A percentile compares a stretch with the other conserved stretches of the same genome.
These are phyloP conservation scores for Fragum sueziense DNA, from an alignment of 2,888 invertebrate genomes.

Conservation along the genomic window DNA sequence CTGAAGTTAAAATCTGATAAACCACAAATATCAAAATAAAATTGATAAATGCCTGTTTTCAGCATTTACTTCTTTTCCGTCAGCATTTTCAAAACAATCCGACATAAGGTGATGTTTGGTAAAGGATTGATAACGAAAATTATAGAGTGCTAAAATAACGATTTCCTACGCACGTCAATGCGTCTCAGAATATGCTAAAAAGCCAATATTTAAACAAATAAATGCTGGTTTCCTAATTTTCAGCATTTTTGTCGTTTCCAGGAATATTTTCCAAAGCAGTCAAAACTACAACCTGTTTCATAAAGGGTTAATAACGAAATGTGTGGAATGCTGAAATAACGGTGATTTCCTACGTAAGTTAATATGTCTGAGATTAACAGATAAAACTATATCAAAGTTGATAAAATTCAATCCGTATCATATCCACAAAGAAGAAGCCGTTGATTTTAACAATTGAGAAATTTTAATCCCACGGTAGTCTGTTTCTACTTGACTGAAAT, in stretches of 20 bases:
- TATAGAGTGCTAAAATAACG: not conserved
- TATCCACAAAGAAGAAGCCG: not conserved
- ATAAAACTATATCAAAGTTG: not conserved
- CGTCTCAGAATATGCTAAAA: not conserved
- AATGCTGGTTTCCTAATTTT: not conserved
- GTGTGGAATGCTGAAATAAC: no score
- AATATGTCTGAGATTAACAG: no score
- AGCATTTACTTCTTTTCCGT: not conserved
- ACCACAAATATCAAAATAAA: not conserved
- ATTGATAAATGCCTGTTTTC: not conserved
- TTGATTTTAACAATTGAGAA: not conserved
- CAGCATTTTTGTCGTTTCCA: not conserved
- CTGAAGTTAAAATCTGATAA: not conserved
- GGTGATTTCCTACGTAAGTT: no score
- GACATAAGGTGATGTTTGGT: not conserved
- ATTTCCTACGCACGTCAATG: not conserved
- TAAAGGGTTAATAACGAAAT: no score
- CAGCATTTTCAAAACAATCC: not conserved
- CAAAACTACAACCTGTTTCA: no score
- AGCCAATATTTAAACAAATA: not conserved
- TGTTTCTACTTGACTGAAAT: slow-evolving; percentile 23
- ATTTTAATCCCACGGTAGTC: slow-evolving; percentile 16
- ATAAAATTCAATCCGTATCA: not conserved
- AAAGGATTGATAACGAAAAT: not conserved
- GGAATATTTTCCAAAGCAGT: no score